These are phyloP conservation scores for Elysia crispata DNA, from an alignment of 2,888 invertebrate genomes.

Conservation along the genomic window DNA sequence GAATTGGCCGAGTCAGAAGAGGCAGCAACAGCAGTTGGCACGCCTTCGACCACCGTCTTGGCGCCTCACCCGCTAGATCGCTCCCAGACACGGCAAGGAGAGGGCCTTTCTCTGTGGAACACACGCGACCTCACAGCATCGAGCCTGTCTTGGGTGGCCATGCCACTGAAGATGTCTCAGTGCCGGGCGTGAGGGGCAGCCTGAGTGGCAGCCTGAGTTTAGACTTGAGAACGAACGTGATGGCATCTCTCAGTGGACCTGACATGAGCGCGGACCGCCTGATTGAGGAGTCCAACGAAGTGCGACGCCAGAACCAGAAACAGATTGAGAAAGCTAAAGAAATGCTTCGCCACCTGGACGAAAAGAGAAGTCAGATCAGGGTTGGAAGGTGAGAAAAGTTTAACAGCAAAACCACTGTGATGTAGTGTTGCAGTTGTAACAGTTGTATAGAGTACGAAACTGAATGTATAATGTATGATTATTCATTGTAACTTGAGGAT, in stretches of 20 bases:
- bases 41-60: background rate
- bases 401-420: background rate
- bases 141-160: constrained; percentile 1
- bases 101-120: background rate
- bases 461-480: no score
- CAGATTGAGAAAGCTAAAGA: constrained; percentile 60
- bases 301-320: constrained; percentile 57
- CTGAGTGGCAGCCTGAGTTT: constrained; percentile 22
- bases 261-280: constrained; percentile 59
- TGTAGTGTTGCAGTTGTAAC: no score
- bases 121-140: constrained; percentile 30
- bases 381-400: background rate
- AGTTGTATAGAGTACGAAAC: no score
- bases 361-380: constrained; percentile 29
- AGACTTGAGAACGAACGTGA: constrained; percentile 44
- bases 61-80: background rate
- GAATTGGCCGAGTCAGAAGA: background rate
- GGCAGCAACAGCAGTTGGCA: background rate
- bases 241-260: constrained; percentile 23
- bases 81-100: background rate
- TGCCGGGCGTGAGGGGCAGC: no score
- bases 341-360: constrained; percentile 52
- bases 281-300: constrained; percentile 60
- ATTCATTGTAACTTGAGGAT: no score
- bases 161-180: no score